Conservation (phyloP, 2,888 invertebrate species). For the Lasioglossum zephyrum region DNA sequence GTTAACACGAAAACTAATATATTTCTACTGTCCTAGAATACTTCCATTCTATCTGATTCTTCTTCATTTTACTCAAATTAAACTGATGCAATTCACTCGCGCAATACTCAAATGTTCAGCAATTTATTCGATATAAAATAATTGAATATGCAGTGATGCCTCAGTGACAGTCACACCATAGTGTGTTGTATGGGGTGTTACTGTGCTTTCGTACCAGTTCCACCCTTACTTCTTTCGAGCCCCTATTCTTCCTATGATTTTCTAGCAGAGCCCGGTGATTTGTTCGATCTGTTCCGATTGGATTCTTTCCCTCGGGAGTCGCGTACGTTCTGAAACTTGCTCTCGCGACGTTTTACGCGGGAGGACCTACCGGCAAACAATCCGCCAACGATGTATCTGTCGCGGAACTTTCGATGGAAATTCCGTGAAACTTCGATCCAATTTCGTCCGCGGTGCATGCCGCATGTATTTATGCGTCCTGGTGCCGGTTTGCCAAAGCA, state of each 20-base stretch:
- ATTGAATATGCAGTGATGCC: no score
- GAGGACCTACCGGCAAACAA: conserved; percentile 49
- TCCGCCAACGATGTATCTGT: conserved; percentile 53
- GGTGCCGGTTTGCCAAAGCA: not conserved
- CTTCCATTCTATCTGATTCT: no score
- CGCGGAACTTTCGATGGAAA: conserved; percentile 43
- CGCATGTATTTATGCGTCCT: not conserved
- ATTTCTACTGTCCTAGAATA: no score
- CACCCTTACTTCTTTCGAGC: not conserved
- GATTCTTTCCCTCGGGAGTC: conserved; percentile 39
- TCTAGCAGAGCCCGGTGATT: conserved; percentile 31
- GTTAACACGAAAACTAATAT: no score
- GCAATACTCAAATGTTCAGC: no score
- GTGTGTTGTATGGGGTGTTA: not conserved
- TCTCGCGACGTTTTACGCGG: conserved; percentile 55
- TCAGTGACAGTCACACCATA: no score
- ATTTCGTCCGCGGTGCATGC: conserved; percentile 52
- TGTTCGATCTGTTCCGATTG: conserved; percentile 36
- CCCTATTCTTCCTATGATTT: not conserved
- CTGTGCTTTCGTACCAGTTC: conserved; percentile 14
- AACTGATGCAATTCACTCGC: no score
- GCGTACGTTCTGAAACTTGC: conserved; percentile 48
- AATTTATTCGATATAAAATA: no score
- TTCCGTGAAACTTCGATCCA: conserved; percentile 59
- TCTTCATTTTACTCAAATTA: no score